A percentile compares a stretch with the other conserved stretches of the same genome.
phyloP scores from a whole-genome alignment of 2,797 vertebrate genomes.

The Silurus lanzhouensis region DNA sequence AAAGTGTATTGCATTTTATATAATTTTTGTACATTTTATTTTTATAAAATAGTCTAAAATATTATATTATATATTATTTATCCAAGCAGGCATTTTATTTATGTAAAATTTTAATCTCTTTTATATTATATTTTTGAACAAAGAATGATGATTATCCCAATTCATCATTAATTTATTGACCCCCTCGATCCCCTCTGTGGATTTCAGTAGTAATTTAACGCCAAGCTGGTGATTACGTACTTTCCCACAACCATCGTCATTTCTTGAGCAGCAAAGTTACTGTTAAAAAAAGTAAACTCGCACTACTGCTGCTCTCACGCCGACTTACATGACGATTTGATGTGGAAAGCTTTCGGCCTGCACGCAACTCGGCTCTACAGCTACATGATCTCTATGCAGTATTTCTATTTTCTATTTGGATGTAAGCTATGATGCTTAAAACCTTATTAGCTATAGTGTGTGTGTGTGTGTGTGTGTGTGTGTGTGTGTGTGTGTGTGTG shows the following conservation, averaged over 20 bases:
- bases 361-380: neutral
- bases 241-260: neutral
- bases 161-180: too few relatives aligned
- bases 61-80: too few relatives aligned
- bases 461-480: slow-evolving; percentile 1
- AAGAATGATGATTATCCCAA: too few relatives aligned
- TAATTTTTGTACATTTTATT: too few relatives aligned
- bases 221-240: neutral
- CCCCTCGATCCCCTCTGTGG: neutral
- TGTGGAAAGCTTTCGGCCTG: neutral
- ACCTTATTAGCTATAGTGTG: neutral
- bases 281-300: neutral
- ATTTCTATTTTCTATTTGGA: neutral
- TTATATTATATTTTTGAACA: too few relatives aligned
- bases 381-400: neutral
- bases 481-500: too few relatives aligned
- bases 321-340: too few relatives aligned
- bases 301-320: neutral
- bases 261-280: neutral
- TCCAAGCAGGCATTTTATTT: too few relatives aligned
- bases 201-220: neutral
- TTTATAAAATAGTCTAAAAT: too few relatives aligned
- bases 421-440: neutral
- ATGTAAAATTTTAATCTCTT: too few relatives aligned
- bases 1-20: too few relatives aligned